phyloP scores from a whole-genome alignment of 2,888 invertebrate species.

The Dryobota labecula region DNA sequence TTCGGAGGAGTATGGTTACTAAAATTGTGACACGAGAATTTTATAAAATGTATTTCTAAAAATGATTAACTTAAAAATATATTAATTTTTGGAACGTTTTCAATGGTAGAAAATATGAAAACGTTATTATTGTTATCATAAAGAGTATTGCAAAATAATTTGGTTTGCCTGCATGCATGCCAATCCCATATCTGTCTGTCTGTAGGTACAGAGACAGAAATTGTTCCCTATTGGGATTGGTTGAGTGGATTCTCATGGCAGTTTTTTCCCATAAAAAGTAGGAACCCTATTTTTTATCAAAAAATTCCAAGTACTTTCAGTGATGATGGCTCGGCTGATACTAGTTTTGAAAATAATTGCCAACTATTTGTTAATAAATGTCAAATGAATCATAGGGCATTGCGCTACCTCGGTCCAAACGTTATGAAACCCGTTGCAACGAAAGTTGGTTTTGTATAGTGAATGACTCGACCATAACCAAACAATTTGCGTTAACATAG shows the following conservation, averaged over 20 bases:
- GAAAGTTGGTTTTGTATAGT: constrained; percentile 14
- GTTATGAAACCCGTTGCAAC: constrained; percentile 28
- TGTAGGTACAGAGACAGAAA: neutral
- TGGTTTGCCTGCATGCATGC: neutral
- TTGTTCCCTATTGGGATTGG: neutral
- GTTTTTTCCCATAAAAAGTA: neutral
- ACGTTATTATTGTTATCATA: neutral
- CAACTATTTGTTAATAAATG: neutral
- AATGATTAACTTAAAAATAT: neutral
- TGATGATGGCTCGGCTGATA: no score
- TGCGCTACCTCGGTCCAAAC: neutral
- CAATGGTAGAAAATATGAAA: neutral
- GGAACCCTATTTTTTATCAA: neutral
- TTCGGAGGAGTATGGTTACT: no score
- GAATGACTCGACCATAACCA: constrained; percentile 3
- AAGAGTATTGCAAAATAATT: constrained; percentile 4
- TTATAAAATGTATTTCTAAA: neutral
- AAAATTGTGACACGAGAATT: no score
- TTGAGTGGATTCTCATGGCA: neutral
- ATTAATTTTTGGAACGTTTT: neutral
- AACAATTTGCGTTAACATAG: constrained; percentile 3
- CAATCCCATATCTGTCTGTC: constrained; percentile 3
- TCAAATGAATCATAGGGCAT: neutral
- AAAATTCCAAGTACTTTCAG: neutral
- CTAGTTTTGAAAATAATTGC: neutral